phyloP scores from a whole-genome alignment of 2,888 invertebrate species.

The Anthoptus insignis region DNA sequence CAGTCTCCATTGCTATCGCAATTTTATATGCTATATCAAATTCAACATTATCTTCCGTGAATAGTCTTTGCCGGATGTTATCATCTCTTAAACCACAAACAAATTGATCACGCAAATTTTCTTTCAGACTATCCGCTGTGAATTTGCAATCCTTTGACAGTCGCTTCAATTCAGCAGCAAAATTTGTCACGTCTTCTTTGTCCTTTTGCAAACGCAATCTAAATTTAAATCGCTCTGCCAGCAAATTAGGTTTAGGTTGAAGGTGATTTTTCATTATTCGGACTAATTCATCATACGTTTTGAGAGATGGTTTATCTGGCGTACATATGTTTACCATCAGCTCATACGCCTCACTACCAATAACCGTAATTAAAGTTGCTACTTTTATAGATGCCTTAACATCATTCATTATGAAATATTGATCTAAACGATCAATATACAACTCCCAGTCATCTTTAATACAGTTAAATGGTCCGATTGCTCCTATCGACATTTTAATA shows the following conservation, averaged over 20 bases:
- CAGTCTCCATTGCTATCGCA: background rate
- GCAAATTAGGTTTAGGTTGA: slow-evolving; percentile 9
- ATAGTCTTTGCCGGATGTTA: background rate
- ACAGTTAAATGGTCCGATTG: background rate
- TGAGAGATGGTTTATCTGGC: slow-evolving; percentile 19
- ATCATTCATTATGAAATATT: background rate
- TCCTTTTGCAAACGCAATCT: background rate
- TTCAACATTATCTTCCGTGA: background rate
- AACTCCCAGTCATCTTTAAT: background rate
- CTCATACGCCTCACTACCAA: background rate
- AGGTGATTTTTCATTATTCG: slow-evolving; percentile 7
- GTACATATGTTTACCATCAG: slow-evolving; percentile 6
- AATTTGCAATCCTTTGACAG: slow-evolving; percentile 13
- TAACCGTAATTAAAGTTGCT: background rate
- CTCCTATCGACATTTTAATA: background rate
- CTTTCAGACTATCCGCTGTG: slow-evolving; percentile 1
- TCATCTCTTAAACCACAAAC: background rate
- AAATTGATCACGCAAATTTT: slow-evolving; percentile 19
- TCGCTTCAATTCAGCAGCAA: slow-evolving; percentile 13
- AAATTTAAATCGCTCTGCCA: slow-evolving; percentile 19
- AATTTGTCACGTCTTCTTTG: background rate
- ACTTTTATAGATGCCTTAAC: background rate
- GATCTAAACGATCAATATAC: background rate
- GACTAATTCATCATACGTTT: slow-evolving; percentile 9
- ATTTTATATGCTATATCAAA: background rate